A percentile compares a stretch with the other conserved stretches of the same genome.
Evolutionary conservation across 2,797 vertebrate genomes (phyloP).

Genomic region (Lophotriccus pileatus): DNA sequence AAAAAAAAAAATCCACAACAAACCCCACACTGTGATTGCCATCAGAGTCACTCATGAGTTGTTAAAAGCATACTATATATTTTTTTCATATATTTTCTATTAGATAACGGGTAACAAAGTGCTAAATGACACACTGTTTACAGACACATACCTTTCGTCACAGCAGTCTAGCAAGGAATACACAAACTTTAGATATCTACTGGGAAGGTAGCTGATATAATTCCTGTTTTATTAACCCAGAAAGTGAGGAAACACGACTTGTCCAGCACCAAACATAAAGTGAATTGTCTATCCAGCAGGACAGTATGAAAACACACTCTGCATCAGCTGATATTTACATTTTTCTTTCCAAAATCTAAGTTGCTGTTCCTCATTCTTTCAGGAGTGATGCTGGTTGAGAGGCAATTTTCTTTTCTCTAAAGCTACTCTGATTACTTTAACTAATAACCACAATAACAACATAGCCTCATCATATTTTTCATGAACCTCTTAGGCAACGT

Average conservation of each 20-base stretch:
- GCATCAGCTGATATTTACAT: background rate
- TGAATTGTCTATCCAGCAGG: background rate
- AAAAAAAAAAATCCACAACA: background rate
- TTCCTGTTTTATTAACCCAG: background rate
- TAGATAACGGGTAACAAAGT: background rate
- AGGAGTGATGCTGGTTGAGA: background rate
- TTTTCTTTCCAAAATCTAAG: background rate
- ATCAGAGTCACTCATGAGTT: background rate
- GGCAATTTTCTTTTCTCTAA: background rate
- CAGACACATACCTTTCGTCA: background rate
- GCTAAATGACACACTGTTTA: background rate
- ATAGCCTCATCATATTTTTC: background rate
- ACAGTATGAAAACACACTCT: background rate
- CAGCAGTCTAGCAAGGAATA: background rate
- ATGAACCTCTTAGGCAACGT: background rate
- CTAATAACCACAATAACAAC: background rate
- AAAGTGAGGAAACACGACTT: background rate
- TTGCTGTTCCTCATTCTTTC: background rate
- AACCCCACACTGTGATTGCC: background rate
- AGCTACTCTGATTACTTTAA: background rate
- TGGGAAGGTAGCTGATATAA: background rate
- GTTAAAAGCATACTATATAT: background rate
- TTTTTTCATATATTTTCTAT: background rate
- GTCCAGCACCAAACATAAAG: background rate
- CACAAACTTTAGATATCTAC: background rate